phyloP scores from a whole-genome alignment of 2,797 vertebrate genomes.

The Toxotes lorentzi region DNA sequence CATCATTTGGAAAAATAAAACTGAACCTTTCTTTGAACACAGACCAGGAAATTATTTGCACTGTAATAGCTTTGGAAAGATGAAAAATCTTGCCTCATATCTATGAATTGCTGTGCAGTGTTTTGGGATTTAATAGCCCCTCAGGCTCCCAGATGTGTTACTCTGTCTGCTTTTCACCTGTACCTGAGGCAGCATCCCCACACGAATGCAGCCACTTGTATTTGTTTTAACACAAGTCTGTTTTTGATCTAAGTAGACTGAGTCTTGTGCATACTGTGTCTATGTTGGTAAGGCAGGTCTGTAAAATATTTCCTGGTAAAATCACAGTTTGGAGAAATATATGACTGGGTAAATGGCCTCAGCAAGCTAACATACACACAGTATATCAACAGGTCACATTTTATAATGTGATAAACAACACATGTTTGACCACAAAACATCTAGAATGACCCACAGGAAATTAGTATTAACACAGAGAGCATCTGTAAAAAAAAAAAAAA shows the following conservation, averaged over 20 bases:
- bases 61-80: not conserved
- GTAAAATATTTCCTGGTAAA: not conserved
- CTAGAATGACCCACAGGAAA: slow-evolving; percentile 31
- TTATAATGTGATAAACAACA: slow-evolving; percentile 39
- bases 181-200: not conserved
- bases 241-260: not conserved
- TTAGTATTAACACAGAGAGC: slow-evolving; percentile 14
- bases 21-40: not conserved
- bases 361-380: not conserved
- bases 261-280: not conserved
- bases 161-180: not conserved
- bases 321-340: not conserved
- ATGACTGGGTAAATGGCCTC: not conserved
- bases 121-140: not conserved
- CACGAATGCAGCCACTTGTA: not conserved
- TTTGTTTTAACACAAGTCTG: not conserved
- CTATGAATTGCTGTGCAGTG: not conserved
- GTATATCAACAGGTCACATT: slow-evolving; percentile 43
- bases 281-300: not conserved
- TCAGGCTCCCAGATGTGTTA: slow-evolving; percentile 1
- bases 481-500: slow-evolving; percentile 31
- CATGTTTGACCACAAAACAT: slow-evolving; percentile 15
- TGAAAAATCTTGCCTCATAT: not conserved
- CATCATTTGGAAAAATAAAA: not conserved
- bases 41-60: not conserved